These are phyloP conservation scores for Platypus cylindrus DNA, from an alignment of 2,888 invertebrate species.

Conservation along the genomic window DNA sequence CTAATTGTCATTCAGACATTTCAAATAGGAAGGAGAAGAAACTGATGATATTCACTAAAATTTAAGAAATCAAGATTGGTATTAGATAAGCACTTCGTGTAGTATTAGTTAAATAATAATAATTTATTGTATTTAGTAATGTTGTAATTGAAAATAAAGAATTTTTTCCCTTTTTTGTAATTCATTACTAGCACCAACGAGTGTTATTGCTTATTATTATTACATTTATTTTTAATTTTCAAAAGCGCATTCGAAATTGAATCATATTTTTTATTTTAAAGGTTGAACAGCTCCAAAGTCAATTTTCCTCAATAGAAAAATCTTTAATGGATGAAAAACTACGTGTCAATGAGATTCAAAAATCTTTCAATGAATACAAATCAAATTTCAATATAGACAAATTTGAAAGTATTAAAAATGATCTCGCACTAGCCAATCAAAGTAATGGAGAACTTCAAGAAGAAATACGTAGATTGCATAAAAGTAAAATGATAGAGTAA, in stretches of 20 bases:
- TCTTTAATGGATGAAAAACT: conserved; percentile 22
- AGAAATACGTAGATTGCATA: conserved; percentile 27
- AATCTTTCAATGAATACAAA: conserved; percentile 27
- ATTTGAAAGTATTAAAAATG: conserved; percentile 22
- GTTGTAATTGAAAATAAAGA: too few species aligned
- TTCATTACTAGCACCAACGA: too few species aligned
- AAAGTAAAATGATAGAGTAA: conserved; percentile 23
- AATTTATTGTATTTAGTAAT: too few species aligned
- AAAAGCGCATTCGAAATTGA: neutral
- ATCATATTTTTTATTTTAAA: conserved; percentile 8
- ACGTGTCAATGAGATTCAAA: conserved; percentile 21
- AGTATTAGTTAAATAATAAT: neutral
- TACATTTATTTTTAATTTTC: too few species aligned
- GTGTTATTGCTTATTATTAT: too few species aligned
- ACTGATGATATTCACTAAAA: too few species aligned
- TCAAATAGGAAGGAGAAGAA: too few species aligned
- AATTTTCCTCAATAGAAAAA: conserved; percentile 20
- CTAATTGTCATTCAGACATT: too few species aligned
- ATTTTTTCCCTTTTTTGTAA: too few species aligned
- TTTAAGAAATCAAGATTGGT: too few species aligned
- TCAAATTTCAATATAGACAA: conserved; percentile 23
- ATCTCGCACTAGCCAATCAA: conserved; percentile 21
- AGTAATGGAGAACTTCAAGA: conserved; percentile 27
- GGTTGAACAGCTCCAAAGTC: conserved; percentile 16
- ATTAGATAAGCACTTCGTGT: too few species aligned